phyloP scores from a whole-genome alignment of 2,888 invertebrate species.

The Oxyteleia sp. region DNA sequence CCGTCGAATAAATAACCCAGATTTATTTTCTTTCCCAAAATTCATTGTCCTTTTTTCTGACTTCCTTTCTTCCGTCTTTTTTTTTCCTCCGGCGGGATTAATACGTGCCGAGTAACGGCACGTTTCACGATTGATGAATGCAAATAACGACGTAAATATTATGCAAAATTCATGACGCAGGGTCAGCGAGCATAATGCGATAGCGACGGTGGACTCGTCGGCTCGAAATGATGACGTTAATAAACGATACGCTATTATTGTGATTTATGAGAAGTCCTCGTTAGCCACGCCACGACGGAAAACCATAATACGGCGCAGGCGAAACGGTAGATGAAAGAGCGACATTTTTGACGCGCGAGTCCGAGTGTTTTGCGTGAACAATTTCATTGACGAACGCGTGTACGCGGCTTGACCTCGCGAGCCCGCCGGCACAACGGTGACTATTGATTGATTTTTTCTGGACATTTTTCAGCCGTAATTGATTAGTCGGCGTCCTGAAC shows the following conservation, averaged over 20 bases:
- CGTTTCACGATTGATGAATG: slow-evolving; percentile 70
- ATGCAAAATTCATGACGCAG: slow-evolving; percentile 66
- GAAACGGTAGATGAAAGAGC: slow-evolving; percentile 43
- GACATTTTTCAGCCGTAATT: slow-evolving; percentile 7
- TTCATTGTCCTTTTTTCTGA: not conserved
- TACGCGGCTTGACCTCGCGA: slow-evolving; percentile 3
- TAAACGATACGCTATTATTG: slow-evolving; percentile 68
- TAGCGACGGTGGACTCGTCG: slow-evolving; percentile 59
- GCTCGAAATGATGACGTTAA: slow-evolving; percentile 71
- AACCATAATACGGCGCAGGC: slow-evolving; percentile 48
- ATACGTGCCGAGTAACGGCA: slow-evolving; percentile 68
- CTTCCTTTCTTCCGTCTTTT: slow-evolving; percentile 4
- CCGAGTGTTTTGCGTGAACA: not conserved
- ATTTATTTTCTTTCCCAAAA: not conserved
- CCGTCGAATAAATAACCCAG: not conserved
- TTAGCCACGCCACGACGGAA: slow-evolving; percentile 49
- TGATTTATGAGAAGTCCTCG: slow-evolving; percentile 72
- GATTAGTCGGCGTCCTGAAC: slow-evolving; percentile 1
- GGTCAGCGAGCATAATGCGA: slow-evolving; percentile 59
- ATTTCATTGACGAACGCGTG: slow-evolving; percentile 9
- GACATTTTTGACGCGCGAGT: slow-evolving; percentile 25
- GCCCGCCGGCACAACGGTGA: not conserved
- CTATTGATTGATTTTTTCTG: not conserved
- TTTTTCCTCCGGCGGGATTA: slow-evolving; percentile 33
- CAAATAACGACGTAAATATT: slow-evolving; percentile 70